These are phyloP conservation scores for Himalopsyche japonica DNA, from an alignment of 2,888 invertebrate species.

Conservation along the genomic window DNA sequence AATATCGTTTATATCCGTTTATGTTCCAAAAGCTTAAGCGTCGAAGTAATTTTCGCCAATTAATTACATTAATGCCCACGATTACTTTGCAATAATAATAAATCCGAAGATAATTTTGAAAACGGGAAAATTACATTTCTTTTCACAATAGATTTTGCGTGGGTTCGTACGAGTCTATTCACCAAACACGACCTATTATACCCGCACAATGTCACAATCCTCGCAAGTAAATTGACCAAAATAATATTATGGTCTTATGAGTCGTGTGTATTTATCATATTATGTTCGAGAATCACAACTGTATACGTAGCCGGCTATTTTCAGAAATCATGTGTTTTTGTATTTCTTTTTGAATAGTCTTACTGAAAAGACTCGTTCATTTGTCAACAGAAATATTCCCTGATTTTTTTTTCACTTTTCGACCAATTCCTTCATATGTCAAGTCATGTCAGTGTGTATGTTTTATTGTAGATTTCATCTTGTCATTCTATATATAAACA, in stretches of 20 bases:
- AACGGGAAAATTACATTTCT: background rate
- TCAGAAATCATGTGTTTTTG: too few relatives aligned
- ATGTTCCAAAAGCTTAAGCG: background rate
- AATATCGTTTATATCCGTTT: background rate
- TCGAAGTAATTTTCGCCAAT: background rate
- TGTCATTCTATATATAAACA: too few relatives aligned
- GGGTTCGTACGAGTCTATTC: background rate
- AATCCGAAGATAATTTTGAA: background rate
- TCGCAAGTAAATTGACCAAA: background rate
- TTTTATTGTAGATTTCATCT: too few relatives aligned
- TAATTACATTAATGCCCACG: background rate
- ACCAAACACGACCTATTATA: background rate
- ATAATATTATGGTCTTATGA: background rate
- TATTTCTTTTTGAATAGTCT: too few relatives aligned
- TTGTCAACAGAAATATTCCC: too few relatives aligned
- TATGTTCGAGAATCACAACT: background rate
- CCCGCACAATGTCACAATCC: background rate
- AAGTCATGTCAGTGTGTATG: too few relatives aligned
- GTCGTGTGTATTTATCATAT: background rate
- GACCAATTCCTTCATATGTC: too few relatives aligned
- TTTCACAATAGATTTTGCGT: background rate
- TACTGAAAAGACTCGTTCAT: too few relatives aligned
- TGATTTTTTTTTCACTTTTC: too few relatives aligned
- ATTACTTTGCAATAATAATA: background rate
- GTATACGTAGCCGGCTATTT: too few relatives aligned